Conservation (phyloP, 2,113 vertebrate species). For the Lepus americanus region DNA sequence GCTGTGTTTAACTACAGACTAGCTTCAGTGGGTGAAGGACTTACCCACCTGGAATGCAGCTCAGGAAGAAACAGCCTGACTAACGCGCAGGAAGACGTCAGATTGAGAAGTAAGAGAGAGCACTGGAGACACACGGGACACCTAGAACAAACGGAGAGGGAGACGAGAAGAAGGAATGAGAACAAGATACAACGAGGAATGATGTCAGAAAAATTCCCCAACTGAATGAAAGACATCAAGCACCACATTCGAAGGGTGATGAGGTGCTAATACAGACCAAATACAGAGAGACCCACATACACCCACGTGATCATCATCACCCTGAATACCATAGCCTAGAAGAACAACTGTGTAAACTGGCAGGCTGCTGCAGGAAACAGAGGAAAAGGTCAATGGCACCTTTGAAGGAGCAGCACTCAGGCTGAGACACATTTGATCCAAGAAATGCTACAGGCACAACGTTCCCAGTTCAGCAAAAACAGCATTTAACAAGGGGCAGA, state of each 20-base stretch:
- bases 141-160: not conserved
- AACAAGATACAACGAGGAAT: not conserved
- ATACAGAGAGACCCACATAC: not conserved
- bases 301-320: not conserved
- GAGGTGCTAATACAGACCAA: not conserved
- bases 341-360: not conserved
- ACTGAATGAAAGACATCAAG: conserved; percentile 2
- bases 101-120: not conserved
- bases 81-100: not conserved
- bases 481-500: not conserved
- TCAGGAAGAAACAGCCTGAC: conserved; percentile 2
- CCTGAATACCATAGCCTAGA: not conserved
- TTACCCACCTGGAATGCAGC: not conserved
- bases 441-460: not conserved
- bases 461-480: not conserved
- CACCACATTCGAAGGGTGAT: not conserved
- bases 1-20: not conserved
- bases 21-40: not conserved
- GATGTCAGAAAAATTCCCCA: conserved; percentile 29
- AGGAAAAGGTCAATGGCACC: not conserved
- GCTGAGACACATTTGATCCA: not conserved
- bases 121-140: not conserved
- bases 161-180: not conserved
- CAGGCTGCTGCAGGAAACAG: not conserved
- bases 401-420: not conserved